Percentiles rank a stretch among this genome's conserved stretches.
phyloP scores from a whole-genome alignment of 2,797 vertebrate genomes.

The Cryptoprocta ferox region DNA sequence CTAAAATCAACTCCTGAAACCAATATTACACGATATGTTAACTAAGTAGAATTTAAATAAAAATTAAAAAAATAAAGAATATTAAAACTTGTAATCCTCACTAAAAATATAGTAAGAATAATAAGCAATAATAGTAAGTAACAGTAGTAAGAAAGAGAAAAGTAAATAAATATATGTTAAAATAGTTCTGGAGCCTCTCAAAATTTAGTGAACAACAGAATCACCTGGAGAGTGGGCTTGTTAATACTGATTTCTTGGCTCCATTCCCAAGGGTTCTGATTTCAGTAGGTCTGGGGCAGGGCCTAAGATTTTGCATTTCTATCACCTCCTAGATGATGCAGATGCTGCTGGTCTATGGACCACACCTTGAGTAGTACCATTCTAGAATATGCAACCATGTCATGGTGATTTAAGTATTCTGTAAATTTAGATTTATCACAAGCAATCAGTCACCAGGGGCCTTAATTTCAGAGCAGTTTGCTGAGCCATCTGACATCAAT shows the following conservation, averaged over 20 bases:
- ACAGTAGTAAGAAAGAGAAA: not conserved
- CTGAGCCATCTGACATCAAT: not conserved
- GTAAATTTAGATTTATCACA: not conserved
- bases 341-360: not conserved
- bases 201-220: not conserved
- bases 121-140: not conserved
- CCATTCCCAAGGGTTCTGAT: not conserved
- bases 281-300: not conserved
- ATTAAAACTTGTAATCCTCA: not conserved
- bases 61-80: not conserved
- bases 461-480: slow-evolving; percentile 43
- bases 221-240: not conserved
- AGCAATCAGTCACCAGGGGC: not conserved
- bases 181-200: not conserved
- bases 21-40: not conserved
- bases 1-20: not conserved
- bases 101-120: not conserved
- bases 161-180: not conserved
- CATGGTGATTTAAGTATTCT: not conserved
- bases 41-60: not conserved
- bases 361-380: not conserved
- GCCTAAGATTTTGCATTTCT: not conserved
- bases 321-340: not conserved
- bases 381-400: not conserved
- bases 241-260: not conserved